A percentile compares a stretch with the other conserved stretches of the same genome.
Conservation (phyloP, 2,888 invertebrate species). For the Oxystoma pomonae region DNA sequence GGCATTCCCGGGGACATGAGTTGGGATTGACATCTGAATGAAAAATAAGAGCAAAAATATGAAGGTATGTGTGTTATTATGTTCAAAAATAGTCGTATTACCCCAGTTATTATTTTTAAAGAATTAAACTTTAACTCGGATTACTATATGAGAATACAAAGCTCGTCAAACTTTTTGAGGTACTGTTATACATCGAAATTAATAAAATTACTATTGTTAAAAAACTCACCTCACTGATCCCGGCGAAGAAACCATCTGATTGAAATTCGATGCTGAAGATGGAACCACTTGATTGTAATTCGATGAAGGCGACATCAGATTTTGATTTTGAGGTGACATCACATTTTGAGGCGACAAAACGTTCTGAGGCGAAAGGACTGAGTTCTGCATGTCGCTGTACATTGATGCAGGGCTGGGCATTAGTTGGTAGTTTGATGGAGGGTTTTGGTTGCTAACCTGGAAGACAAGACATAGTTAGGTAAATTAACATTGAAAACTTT, state of each 20-base stretch:
- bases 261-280: slow-evolving; percentile 32
- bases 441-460: slow-evolving; percentile 28
- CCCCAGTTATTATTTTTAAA: too few relatives aligned
- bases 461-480: slow-evolving; percentile 33
- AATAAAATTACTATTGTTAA: too few relatives aligned
- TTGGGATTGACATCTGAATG: slow-evolving; percentile 36
- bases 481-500: slow-evolving; percentile 12
- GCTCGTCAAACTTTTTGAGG: too few relatives aligned
- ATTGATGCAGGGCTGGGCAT: slow-evolving; percentile 34
- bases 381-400: slow-evolving; percentile 27
- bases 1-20: slow-evolving; percentile 28
- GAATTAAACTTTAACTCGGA: too few relatives aligned
- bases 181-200: too few relatives aligned
- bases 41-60: too few relatives aligned
- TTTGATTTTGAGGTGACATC: slow-evolving; percentile 26
- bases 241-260: slow-evolving; percentile 33
- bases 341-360: not conserved
- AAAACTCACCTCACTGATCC: slow-evolving; percentile 15
- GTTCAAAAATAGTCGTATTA: too few relatives aligned
- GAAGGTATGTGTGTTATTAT: too few relatives aligned
- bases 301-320: slow-evolving; percentile 35
- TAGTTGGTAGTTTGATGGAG: slow-evolving; percentile 32
- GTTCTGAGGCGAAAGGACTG: slow-evolving; percentile 29
- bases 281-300: slow-evolving; percentile 35
- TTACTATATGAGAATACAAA: too few relatives aligned